Conservation (phyloP, 2,888 invertebrate genomes). For the Bruchidius siliquastri region DNA sequence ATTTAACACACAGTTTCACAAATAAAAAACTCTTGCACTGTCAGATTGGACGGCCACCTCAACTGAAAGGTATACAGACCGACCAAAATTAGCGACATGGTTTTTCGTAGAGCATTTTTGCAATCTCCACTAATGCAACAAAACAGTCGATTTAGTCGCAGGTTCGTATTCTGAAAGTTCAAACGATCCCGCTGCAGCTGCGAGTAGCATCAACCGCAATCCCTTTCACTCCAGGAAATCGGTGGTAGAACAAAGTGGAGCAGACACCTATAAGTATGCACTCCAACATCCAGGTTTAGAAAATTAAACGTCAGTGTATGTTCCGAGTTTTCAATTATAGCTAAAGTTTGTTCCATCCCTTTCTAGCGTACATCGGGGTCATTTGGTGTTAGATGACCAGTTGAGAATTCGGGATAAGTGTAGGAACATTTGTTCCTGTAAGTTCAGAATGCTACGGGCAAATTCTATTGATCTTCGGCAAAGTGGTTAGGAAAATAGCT, state of each 20-base stretch:
- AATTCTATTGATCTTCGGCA: neutral
- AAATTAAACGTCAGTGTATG: neutral
- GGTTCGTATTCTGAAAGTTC: neutral
- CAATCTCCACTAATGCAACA: too few relatives aligned
- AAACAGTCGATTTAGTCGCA: neutral
- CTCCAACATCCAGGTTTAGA: neutral
- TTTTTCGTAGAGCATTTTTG: too few relatives aligned
- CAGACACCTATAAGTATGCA: neutral
- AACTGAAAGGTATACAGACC: too few relatives aligned
- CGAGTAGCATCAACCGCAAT: neutral
- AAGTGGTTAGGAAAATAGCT: neutral
- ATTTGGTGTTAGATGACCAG: neutral
- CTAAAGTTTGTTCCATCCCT: neutral
- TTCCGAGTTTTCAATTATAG: neutral
- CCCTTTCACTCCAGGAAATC: neutral
- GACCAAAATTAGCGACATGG: too few relatives aligned
- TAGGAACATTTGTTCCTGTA: neutral
- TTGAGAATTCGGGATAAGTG: neutral
- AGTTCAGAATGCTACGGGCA: neutral
- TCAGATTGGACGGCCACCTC: too few relatives aligned
- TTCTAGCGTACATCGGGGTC: neutral
- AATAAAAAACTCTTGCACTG: too few relatives aligned
- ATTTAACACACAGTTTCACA: too few relatives aligned
- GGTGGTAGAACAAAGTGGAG: neutral
- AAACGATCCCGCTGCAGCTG: neutral